Base-by-base conservation (phyloP, 2,797 vertebrate species). In the Hoplostethus atlanticus region DNA sequence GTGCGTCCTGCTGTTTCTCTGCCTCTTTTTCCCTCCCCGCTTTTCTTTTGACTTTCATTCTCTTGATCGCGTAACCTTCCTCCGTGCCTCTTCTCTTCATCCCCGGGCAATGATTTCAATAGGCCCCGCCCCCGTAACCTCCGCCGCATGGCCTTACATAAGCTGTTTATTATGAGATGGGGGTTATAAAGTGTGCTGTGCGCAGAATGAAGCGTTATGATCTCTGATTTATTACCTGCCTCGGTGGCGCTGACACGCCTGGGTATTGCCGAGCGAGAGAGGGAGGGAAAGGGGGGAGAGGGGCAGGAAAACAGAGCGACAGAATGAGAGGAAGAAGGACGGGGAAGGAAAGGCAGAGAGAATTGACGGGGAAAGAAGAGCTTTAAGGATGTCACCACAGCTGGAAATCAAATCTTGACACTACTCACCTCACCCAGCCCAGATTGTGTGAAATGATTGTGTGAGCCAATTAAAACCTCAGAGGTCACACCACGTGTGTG, bases 211-310 rank as follows among this genome's bases (percentile, higher is more conserved):
- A 68, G 71, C 74, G 75, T 84, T 90, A 77, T 84, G 81, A 90
- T 86, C 85, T 67, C 69, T 78, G 85, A 91, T 92, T 87, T 90
- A 91, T 92, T 71, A 77, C 70, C 64, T 63, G 76, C 80, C 34
- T 87, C 84, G 85, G 69, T 73, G 81, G 57, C 75, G 76, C 54
- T 81, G 85, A 80, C 79, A 81, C 48, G 42, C 69, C 77, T 58
- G n/a, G 54, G 77, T 84, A 68, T 85, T 83, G 73, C 75, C 79
- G n/a, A 62, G 84, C 11, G 53, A 59, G 74, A 83, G 63, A 70
- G 55, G 44, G 44, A n/a, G 48, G 67, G 68, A 28, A 40, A 44
- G n/a, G 52, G 36, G 12, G 28, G 21, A 72, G 42, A 62, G 51
- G 2, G 31, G 64, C 44, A 38, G 56, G 34, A 4, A 58, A 30